Base-by-base conservation (phyloP, 1,140 invertebrate genomes). In the Manduca sexta region DNA sequence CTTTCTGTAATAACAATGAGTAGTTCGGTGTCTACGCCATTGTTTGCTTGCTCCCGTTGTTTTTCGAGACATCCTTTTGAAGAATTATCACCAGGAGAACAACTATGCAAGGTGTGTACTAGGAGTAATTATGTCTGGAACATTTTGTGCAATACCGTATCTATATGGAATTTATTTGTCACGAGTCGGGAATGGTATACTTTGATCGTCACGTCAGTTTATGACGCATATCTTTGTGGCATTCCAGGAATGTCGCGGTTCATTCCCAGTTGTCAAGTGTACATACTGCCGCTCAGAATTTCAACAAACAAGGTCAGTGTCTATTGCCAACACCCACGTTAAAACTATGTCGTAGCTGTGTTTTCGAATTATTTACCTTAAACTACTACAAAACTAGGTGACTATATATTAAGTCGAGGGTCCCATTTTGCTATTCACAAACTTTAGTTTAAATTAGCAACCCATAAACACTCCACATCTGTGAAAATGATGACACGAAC, bases 231-330 rank as follows among this genome's bases (percentile, higher is more conserved):
- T 54, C 45, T 64, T 63, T 46, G 60, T 71, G 67, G 81, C 69
- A 77, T 89, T 88, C 78, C 88, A 98, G 97, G 95, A 97, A 89
- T 98, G 97, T 89, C 91, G 97, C 74, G 96, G 95, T 69, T 91
- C 94, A 68, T 97, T 93, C 89, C 95, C 96, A 45, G 92, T 97
- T 69, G 95, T 98, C 49, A 98, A 98, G 88, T 99, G 97, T 88
- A 98, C 96, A 56, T 99, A 98, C 87, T 99, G 97, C 88, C 91
- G 97, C 69, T 95, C 95, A 35, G 97, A 98, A 90, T 98, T 98
- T 87, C 96, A 98, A 88, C 96, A 98, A 87, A 93, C 94, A 68
- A 93, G 91, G 94, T 95, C 89, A 92, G 91, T 89, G 74, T 29
- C 46, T 46, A 15, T 47, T 56, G 51, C 56, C 52, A 73, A 51